Evolutionary conservation across 2,797 vertebrate species (phyloP).

Genomic region (Decapterus maruadsi): DNA sequence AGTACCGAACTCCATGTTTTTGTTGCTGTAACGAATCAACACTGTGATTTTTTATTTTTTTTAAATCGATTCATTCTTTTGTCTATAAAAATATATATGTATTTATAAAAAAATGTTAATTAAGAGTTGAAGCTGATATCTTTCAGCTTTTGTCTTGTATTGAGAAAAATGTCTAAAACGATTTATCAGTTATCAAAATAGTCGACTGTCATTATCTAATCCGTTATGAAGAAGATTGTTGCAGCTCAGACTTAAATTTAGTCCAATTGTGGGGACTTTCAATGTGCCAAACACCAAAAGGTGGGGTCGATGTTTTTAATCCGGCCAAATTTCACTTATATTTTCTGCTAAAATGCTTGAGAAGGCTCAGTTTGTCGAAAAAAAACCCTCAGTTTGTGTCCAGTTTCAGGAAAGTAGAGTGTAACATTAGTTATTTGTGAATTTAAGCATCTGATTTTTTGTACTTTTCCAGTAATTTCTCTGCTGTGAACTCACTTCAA

Average conservation of each 20-base stretch:
- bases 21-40: too few relatives aligned
- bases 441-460: not conserved
- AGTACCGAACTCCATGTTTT: too few relatives aligned
- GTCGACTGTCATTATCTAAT: not conserved
- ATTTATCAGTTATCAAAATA: too few relatives aligned
- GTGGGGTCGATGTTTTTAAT: not conserved
- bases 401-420: too few relatives aligned
- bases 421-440: not conserved
- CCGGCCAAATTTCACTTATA: not conserved
- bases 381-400: too few relatives aligned
- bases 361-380: not conserved
- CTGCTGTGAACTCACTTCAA: constrained; percentile 15
- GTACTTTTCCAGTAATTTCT: not conserved
- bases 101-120: too few relatives aligned
- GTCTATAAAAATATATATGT: not conserved
- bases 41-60: too few relatives aligned
- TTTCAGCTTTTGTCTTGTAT: too few relatives aligned
- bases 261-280: not conserved
- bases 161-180: too few relatives aligned
- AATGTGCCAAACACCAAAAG: not conserved
- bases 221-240: not conserved
- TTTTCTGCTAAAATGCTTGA: not conserved
- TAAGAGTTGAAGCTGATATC: too few relatives aligned
- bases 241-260: not conserved
- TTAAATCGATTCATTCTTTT: not conserved